These are phyloP conservation scores for Pseudocheirus occidentalis DNA, from an alignment of 2,797 vertebrate species.

Conservation along the genomic window DNA sequence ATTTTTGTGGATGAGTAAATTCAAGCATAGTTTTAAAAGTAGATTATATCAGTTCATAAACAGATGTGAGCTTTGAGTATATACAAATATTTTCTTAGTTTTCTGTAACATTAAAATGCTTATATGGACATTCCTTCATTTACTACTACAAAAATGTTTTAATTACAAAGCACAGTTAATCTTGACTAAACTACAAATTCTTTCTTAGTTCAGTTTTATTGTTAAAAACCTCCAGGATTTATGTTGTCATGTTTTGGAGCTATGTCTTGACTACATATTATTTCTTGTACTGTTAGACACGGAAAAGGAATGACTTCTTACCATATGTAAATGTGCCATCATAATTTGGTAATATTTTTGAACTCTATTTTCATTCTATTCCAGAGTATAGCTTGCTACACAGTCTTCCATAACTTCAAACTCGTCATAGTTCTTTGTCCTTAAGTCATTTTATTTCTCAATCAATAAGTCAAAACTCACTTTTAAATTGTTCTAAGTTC, in stretches of 20 bases:
- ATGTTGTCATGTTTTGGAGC: not conserved
- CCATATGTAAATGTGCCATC: not conserved
- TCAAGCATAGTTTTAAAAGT: not conserved
- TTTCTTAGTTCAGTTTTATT: conserved; percentile 6
- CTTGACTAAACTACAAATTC: not conserved
- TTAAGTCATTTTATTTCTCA: not conserved
- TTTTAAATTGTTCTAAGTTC: not conserved
- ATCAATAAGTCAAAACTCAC: not conserved
- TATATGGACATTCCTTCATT: not conserved
- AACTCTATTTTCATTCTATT: not conserved
- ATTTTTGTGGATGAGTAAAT: conserved; percentile 1
- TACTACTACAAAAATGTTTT: not conserved
- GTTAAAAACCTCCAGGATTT: not conserved
- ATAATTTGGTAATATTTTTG: not conserved
- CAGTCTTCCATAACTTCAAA: not conserved
- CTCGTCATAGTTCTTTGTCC: not conserved
- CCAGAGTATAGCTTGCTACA: not conserved
- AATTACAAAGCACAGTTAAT: conserved; percentile 22
- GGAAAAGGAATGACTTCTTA: not conserved
- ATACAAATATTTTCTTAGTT: not conserved
- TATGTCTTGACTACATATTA: not conserved
- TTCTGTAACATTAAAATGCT: conserved; percentile 4
- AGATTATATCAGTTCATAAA: not conserved
- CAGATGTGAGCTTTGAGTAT: not conserved
- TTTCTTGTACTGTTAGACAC: not conserved